phyloP scores from a whole-genome alignment of 2,113 vertebrate genomes.

The Sialia sialis region DNA sequence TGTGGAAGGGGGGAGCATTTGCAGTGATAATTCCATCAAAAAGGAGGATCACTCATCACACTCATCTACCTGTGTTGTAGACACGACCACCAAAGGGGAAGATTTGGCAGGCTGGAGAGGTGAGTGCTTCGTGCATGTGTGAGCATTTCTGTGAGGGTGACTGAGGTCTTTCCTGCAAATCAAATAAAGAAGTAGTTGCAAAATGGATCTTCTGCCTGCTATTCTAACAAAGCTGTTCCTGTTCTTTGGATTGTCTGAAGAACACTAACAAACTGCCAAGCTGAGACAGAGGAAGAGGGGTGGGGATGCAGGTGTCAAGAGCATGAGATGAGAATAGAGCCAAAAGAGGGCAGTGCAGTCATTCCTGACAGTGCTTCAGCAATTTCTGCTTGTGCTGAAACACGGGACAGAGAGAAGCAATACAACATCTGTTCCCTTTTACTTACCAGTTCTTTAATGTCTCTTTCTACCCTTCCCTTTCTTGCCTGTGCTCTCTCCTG shows the following conservation, averaged over 20 bases:
- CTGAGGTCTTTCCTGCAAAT: background rate
- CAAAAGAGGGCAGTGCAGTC: background rate
- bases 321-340: background rate
- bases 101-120: slow-evolving; percentile 71
- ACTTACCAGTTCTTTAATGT: background rate
- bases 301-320: background rate
- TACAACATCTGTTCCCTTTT: background rate
- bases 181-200: background rate
- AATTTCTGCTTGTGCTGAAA: background rate
- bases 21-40: slow-evolving; percentile 71
- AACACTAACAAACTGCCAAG: background rate
- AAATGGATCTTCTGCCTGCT: background rate
- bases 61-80: slow-evolving; percentile 86
- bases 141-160: background rate
- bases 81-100: slow-evolving; percentile 88
- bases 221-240: background rate
- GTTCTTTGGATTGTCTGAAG: background rate
- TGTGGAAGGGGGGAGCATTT: slow-evolving; percentile 72
- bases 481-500: background rate
- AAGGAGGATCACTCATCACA: slow-evolving; percentile 79
- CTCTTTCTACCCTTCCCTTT: background rate
- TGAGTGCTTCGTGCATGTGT: background rate
- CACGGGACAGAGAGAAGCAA: background rate
- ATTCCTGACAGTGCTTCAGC: background rate
- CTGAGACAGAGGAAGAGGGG: background rate